Conservation (phyloP, 2,797 vertebrate species). For the Cirrhinus molitorella region DNA sequence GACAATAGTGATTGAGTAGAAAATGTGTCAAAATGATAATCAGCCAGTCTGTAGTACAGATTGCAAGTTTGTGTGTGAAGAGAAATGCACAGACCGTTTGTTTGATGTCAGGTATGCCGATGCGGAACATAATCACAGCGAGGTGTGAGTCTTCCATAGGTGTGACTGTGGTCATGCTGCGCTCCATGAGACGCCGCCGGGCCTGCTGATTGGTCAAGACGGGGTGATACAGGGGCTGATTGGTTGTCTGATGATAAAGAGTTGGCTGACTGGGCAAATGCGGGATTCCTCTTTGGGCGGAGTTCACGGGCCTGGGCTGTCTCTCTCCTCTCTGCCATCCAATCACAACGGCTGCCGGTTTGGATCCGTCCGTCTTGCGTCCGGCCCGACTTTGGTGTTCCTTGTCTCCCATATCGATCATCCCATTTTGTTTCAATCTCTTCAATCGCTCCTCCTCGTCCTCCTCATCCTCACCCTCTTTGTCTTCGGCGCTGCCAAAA, state of each 20-base stretch:
- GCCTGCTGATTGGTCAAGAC: constrained; percentile 68
- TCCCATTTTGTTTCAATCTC: constrained; percentile 71
- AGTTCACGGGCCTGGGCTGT: constrained; percentile 73
- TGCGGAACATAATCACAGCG: constrained; percentile 92
- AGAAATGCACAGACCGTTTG: constrained; percentile 82
- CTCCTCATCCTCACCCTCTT: constrained; percentile 82
- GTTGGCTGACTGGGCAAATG: constrained; percentile 72
- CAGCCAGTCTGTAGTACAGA: not conserved
- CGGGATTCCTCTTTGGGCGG: constrained; percentile 66
- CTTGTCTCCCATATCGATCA: constrained; percentile 67
- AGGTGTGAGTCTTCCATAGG: constrained; percentile 86
- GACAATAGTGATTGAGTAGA: too few relatives aligned
- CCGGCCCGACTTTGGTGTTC: constrained; percentile 73
- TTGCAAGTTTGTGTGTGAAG: constrained; percentile 13
- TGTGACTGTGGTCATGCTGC: constrained; percentile 86
- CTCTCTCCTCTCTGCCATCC: constrained; percentile 80
- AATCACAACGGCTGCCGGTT: constrained; percentile 80
- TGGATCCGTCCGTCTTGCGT: constrained; percentile 74
- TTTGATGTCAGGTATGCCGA: constrained; percentile 94
- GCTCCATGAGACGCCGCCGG: constrained; percentile 83
- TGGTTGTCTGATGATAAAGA: constrained; percentile 70
- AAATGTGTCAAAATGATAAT: too few relatives aligned
- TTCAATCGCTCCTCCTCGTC: constrained; percentile 59
- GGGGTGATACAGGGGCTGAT: constrained; percentile 60
- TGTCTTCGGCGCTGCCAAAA: constrained; percentile 86